Evolutionary conservation across 2,113 vertebrate species (phyloP).

Genomic region (Oreochromis niloticus): DNA sequence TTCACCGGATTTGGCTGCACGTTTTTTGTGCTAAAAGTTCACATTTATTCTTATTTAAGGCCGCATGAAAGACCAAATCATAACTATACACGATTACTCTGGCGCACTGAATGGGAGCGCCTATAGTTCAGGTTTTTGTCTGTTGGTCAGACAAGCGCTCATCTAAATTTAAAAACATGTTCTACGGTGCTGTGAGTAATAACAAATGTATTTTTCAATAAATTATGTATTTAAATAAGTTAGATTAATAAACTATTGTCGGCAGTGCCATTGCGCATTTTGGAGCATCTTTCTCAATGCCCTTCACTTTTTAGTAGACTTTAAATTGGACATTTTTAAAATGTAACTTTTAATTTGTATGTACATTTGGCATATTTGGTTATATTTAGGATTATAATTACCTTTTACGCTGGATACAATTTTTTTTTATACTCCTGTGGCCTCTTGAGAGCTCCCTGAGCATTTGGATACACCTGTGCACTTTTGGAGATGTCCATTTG

Average conservation of each 20-base stretch:
- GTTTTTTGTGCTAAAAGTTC: background rate
- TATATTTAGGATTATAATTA: background rate
- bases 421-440: background rate
- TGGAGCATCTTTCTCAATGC: background rate
- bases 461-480: conserved; percentile 39
- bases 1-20: background rate
- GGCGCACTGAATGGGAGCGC: background rate
- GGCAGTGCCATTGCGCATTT: background rate
- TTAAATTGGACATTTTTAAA: background rate
- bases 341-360: background rate
- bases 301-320: background rate
- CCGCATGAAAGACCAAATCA: background rate
- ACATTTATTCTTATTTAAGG: background rate
- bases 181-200: background rate
- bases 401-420: background rate
- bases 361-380: background rate
- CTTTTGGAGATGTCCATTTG: conserved; percentile 45
- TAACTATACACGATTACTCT: background rate
- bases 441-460: background rate
- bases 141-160: rapidly evolving
- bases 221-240: background rate
- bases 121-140: background rate
- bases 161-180: background rate
- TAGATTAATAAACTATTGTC: too few species aligned
- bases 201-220: background rate